These are phyloP conservation scores for Tetropium fuscum DNA, from an alignment of 2,888 invertebrate species.

Conservation along the genomic window DNA sequence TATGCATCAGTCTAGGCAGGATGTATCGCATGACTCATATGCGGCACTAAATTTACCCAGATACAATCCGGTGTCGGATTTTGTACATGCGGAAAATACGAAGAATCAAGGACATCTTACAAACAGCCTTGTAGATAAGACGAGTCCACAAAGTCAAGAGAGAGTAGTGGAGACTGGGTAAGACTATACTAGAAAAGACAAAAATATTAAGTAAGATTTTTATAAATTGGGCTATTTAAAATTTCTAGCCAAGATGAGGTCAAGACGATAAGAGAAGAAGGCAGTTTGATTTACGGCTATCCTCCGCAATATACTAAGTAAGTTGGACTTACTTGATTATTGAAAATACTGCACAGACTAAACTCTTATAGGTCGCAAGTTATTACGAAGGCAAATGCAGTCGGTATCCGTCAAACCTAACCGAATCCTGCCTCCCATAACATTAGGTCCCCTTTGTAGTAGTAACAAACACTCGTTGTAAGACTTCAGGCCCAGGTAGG, in stretches of 20 bases:
- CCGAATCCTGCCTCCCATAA: conserved; percentile 6
- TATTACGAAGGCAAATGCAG: conserved; percentile 13
- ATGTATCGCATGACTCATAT: background rate
- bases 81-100: background rate
- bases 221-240: background rate
- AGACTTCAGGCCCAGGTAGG: too few relatives aligned
- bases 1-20: conserved; percentile 4
- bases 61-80: background rate
- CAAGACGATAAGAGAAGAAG: conserved; percentile 17
- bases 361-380: conserved; percentile 24
- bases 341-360: background rate
- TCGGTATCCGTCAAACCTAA: conserved; percentile 23
- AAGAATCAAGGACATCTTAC: too few relatives aligned
- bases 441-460: too few relatives aligned
- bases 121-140: too few relatives aligned
- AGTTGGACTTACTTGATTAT: conserved; percentile 11
- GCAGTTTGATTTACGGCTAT: conserved; percentile 37
- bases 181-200: too few relatives aligned
- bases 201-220: too few relatives aligned
- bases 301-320: conserved; percentile 38
- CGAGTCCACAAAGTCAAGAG: too few relatives aligned
- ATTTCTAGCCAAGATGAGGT: conserved; percentile 8
- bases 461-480: too few relatives aligned
- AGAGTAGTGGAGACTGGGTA: too few relatives aligned
- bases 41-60: conserved; percentile 5